phyloP scores from a whole-genome alignment of 92 coral and sea anemone species.

The Porites cylindrica region DNA sequence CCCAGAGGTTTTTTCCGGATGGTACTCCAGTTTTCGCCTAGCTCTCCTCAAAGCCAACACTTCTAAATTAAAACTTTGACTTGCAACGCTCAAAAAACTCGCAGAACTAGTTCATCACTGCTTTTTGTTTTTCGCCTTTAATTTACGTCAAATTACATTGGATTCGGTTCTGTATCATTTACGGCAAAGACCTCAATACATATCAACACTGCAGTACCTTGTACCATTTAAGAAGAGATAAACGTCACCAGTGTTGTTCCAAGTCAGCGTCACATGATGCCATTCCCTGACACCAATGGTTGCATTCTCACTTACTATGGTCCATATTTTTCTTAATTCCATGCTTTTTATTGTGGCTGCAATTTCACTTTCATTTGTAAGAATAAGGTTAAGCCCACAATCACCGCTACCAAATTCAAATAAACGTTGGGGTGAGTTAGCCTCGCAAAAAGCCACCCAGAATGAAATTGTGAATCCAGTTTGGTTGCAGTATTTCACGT shows the following conservation, averaged over 20 bases:
- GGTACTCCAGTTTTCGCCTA: too few species aligned
- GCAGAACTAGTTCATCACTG: too few species aligned
- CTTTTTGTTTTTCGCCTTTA: too few species aligned
- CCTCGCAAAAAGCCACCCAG: constrained; percentile 67
- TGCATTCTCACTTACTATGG: constrained; percentile 33
- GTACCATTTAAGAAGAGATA: constrained; percentile 64
- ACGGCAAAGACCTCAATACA: not conserved
- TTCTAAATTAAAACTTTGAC: too few species aligned
- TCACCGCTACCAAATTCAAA: constrained; percentile 62
- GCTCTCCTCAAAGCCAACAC: too few species aligned
- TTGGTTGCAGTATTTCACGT: constrained; percentile 58
- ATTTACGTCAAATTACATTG: not conserved
- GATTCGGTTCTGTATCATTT: not conserved
- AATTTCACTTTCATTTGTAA: constrained; percentile 40
- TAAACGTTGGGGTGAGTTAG: constrained; percentile 28
- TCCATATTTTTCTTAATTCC: constrained; percentile 52
- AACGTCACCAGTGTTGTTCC: constrained; percentile 62
- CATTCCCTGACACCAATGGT: constrained; percentile 38
- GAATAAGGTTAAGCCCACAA: constrained; percentile 58
- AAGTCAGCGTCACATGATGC: constrained; percentile 70
- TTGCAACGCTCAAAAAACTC: too few species aligned
- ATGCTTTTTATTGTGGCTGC: constrained; percentile 57
- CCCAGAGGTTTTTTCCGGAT: too few species aligned
- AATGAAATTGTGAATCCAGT: constrained; percentile 71
- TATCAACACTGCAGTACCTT: constrained; percentile 26